These are phyloP conservation scores for Microctonus hyperodae DNA, from an alignment of 2,888 invertebrate genomes.

Conservation along the genomic window DNA sequence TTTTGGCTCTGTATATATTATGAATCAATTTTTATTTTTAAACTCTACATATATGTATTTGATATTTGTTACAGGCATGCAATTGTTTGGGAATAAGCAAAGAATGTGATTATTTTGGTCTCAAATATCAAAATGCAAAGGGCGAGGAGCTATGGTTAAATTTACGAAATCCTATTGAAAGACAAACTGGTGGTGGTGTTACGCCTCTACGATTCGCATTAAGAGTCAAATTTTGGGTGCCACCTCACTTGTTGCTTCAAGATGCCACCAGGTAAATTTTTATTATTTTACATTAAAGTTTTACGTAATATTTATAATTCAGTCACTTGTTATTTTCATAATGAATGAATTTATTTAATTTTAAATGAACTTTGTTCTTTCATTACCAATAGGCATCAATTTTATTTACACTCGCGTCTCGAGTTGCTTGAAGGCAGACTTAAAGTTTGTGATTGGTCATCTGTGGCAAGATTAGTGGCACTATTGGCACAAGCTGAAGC, in stretches of 20 bases:
- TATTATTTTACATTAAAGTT: not conserved
- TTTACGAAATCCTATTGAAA: slow-evolving; percentile 80
- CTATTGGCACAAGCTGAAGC: slow-evolving; percentile 77
- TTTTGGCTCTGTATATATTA: not conserved
- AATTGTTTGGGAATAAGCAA: slow-evolving; percentile 82
- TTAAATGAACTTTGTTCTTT: slow-evolving; percentile 15
- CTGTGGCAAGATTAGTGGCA: slow-evolving; percentile 76
- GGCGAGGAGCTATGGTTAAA: slow-evolving; percentile 88
- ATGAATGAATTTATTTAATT: not conserved
- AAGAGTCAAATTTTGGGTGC: slow-evolving; percentile 90
- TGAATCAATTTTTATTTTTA: too few species aligned
- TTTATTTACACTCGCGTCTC: slow-evolving; percentile 83
- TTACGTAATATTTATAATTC: not conserved
- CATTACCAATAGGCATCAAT: slow-evolving; percentile 71
- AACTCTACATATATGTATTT: too few species aligned
- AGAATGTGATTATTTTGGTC: slow-evolving; percentile 88
- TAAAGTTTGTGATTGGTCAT: slow-evolving; percentile 73
- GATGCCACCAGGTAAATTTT: slow-evolving; percentile 76
- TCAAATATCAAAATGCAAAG: slow-evolving; percentile 73
- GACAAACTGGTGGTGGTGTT: slow-evolving; percentile 72
- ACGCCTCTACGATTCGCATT: slow-evolving; percentile 73
- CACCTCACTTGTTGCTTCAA: slow-evolving; percentile 84
- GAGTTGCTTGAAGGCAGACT: slow-evolving; percentile 79
- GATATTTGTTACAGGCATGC: slow-evolving; percentile 72
- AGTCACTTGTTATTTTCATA: not conserved